Evolutionary conservation across 2,888 invertebrate genomes (phyloP).

Genomic region (Andrena minutula): DNA sequence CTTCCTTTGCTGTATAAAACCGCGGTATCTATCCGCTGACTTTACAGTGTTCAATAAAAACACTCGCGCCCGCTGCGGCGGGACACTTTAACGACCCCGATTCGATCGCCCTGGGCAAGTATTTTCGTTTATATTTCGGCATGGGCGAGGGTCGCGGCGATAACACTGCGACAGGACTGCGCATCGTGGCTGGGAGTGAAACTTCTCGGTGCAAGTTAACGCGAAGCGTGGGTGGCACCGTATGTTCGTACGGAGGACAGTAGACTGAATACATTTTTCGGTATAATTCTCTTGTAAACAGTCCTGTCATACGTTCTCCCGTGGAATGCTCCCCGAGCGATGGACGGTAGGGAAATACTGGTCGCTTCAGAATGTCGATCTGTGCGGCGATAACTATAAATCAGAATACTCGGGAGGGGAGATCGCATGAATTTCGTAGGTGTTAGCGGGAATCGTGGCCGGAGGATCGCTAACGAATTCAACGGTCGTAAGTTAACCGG

Average conservation of each 20-base stretch:
- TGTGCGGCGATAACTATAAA: neutral
- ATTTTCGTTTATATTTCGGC: neutral
- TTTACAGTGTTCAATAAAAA: constrained; percentile 38
- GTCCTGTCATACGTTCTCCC: too few relatives aligned
- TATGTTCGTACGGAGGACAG: neutral
- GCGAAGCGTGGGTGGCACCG: neutral
- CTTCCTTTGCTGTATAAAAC: neutral
- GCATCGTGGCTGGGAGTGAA: neutral
- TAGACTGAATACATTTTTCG: too few relatives aligned
- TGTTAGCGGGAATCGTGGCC: constrained; percentile 21
- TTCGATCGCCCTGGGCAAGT: neutral
- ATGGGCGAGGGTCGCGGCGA: neutral
- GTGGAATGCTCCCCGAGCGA: too few relatives aligned
- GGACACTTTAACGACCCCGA: constrained; percentile 29
- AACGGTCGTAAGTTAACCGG: constrained; percentile 31
- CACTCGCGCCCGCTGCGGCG: neutral
- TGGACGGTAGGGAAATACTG: too few relatives aligned
- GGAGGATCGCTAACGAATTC: constrained; percentile 40
- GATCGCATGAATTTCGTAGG: constrained; percentile 13
- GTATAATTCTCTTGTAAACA: too few relatives aligned
- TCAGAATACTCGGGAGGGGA: neutral
- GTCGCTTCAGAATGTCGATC: too few relatives aligned
- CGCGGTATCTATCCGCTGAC: constrained; percentile 6
- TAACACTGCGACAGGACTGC: too few relatives aligned
- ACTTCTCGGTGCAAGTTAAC: neutral